Conservation (phyloP, 2,888 invertebrate genomes). For the Eupithecia exiguata region DNA sequence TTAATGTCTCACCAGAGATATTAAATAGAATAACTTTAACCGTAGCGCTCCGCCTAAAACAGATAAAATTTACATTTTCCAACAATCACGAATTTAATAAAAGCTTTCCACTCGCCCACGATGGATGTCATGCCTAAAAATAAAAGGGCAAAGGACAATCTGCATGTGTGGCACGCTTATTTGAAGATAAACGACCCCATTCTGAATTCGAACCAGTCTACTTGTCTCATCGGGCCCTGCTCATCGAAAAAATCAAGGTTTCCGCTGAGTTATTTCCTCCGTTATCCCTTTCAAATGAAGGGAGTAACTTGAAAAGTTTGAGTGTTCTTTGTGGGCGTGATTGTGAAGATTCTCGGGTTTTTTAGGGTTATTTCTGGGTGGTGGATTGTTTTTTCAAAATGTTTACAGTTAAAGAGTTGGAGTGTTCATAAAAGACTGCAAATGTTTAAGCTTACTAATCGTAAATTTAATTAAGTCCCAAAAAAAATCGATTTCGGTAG, state of each 20-base stretch:
- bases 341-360: background rate
- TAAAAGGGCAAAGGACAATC: constrained; percentile 35
- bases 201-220: constrained; percentile 47
- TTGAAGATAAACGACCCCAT: constrained; percentile 65
- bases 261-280: constrained; percentile 30
- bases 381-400: background rate
- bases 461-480: no score
- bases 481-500: no score
- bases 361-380: background rate
- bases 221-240: constrained; percentile 37
- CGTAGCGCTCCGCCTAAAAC: constrained; percentile 7
- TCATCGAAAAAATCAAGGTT: constrained; percentile 34
- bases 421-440: background rate
- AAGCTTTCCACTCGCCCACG: constrained; percentile 21
- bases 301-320: constrained; percentile 22
- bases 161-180: constrained; percentile 52
- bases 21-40: constrained; percentile 7
- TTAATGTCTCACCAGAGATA: background rate
- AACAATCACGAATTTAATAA: constrained; percentile 29
- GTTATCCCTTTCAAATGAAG: constrained; percentile 33
- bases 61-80: constrained; percentile 27
- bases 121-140: constrained; percentile 28
- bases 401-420: background rate
- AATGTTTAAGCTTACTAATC: background rate
- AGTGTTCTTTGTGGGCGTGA: constrained; percentile 10